phyloP scores from a whole-genome alignment of 2,888 invertebrate genomes.

The Aphrophora alni region DNA sequence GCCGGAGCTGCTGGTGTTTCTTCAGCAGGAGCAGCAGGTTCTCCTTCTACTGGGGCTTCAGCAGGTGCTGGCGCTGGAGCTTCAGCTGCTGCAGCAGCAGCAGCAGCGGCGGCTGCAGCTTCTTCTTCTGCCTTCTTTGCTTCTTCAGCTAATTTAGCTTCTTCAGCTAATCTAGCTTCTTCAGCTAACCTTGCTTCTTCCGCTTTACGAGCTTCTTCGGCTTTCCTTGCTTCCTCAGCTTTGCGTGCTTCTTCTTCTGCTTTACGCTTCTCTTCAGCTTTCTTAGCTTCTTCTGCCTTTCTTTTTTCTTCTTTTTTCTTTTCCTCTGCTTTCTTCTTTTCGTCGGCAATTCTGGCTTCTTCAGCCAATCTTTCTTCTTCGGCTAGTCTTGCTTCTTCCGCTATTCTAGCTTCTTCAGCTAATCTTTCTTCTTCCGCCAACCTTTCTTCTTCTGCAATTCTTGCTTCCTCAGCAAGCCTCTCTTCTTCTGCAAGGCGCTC shows the following conservation, averaged over 20 bases:
- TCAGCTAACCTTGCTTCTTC: constrained; percentile 61
- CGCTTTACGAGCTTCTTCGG: constrained; percentile 58
- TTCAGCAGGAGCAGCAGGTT: background rate
- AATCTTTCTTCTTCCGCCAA: constrained; percentile 61
- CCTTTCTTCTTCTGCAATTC: constrained; percentile 56
- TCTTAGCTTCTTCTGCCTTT: constrained; percentile 63
- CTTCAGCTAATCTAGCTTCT: constrained; percentile 52
- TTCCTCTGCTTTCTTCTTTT: constrained; percentile 65
- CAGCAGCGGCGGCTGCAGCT: constrained; percentile 63
- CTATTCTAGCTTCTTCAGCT: constrained; percentile 64
- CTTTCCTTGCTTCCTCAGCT: constrained; percentile 69
- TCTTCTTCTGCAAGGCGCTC: constrained; percentile 58
- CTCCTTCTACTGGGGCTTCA: background rate
- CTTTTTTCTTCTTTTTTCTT: constrained; percentile 64
- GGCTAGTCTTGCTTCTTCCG: constrained; percentile 56
- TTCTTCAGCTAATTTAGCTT: constrained; percentile 68
- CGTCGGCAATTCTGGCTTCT: constrained; percentile 52
- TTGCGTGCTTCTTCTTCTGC: constrained; percentile 58
- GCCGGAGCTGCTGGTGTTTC: background rate
- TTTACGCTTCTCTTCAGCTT: constrained; percentile 62
- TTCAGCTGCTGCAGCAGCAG: constrained; percentile 21
- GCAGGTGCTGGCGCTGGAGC: background rate
- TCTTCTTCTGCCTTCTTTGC: constrained; percentile 66
- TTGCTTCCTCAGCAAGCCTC: constrained; percentile 57
- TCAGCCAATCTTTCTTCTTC: constrained; percentile 61